A percentile compares a stretch with the other conserved stretches of the same genome.
Evolutionary conservation across 2,113 vertebrate genomes (phyloP).

Genomic region (Ictalurus punctatus): DNA sequence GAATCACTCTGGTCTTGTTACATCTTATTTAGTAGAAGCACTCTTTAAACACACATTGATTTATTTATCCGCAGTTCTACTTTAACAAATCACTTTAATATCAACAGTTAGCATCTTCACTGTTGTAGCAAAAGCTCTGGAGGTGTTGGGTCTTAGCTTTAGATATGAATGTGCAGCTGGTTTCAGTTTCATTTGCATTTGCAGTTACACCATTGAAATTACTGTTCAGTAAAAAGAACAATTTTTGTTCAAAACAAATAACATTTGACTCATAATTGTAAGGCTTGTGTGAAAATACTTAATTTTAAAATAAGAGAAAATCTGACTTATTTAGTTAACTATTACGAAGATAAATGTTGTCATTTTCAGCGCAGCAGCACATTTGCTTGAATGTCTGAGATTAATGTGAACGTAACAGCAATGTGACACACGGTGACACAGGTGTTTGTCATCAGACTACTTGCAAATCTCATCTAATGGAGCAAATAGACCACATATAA

Average conservation of each 20-base stretch:
- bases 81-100: constrained; percentile 45
- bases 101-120: constrained; percentile 40
- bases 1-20: constrained; percentile 67
- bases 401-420: constrained; percentile 20
- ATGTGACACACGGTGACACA: neutral
- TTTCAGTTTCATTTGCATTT: constrained; percentile 50
- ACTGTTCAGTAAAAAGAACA: neutral
- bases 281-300: constrained; percentile 9
- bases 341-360: constrained; percentile 32
- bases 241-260: neutral
- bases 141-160: neutral
- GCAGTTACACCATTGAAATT: constrained; percentile 29
- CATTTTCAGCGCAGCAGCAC: constrained; percentile 22
- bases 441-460: constrained; percentile 15
- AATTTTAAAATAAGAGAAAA: neutral
- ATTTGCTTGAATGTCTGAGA: constrained; percentile 29
- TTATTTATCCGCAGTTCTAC: constrained; percentile 59
- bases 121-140: constrained; percentile 18
- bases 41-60: constrained; percentile 49
- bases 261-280: constrained; percentile 11
- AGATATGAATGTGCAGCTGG: constrained; percentile 34
- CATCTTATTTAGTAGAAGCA: constrained; percentile 56
- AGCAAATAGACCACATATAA: constrained; percentile 32
- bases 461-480: constrained; percentile 30
- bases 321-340: constrained; percentile 31